Base-by-base conservation (phyloP, 2,113 vertebrate genomes). In the Oncorhynchus masou region DNA sequence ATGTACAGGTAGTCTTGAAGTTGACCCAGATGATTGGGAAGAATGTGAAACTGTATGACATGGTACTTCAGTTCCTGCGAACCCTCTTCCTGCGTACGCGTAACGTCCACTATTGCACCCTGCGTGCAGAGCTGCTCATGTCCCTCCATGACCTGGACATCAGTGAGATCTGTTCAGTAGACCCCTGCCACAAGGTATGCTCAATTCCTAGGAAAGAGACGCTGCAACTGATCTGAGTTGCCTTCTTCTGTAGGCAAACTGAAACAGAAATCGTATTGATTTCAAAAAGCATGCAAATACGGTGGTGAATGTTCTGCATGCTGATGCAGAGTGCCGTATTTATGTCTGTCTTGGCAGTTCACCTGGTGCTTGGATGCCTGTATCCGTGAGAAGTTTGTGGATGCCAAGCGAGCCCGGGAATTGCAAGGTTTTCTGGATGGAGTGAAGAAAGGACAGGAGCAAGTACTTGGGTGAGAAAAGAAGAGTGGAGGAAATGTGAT, bases 321-420 rank as follows among this genome's bases (percentile, higher is more conserved):
- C 25, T 27, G 15, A 67, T 67, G 65, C 65, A 11, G 16, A 19
- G 59, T n/a, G 59, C 16, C 9, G 15, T 24, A 67, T 16, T 67
- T 64, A 9, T 64, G 20, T 8, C 13, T 13, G 31, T 22, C 73
- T 12, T 62, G 19, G 51, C 91, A 99, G 98, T 99, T 99, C 88
- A 99, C 97, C 1, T 99, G 98, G 97, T 99, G 98, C 90, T 90
- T 99, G 31, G 98, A 99, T 0, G 98, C 98, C 71, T 99, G 97
- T 74, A 98, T 99, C 82, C 93, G 98, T 0, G 98, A 99, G 88
- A 98, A 95, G 88, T 99, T 98, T 31, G 96, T 99, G 79, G 97
- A 99, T 69, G 95, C 95, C 86, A 99, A 99, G 90, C 90, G 98
- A 83, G 98, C 98, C 49, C 92, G 98, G 68, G 98, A 99, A 68